Base-by-base conservation (phyloP, 2,797 vertebrate species). In the Cuculus canorus region DNA sequence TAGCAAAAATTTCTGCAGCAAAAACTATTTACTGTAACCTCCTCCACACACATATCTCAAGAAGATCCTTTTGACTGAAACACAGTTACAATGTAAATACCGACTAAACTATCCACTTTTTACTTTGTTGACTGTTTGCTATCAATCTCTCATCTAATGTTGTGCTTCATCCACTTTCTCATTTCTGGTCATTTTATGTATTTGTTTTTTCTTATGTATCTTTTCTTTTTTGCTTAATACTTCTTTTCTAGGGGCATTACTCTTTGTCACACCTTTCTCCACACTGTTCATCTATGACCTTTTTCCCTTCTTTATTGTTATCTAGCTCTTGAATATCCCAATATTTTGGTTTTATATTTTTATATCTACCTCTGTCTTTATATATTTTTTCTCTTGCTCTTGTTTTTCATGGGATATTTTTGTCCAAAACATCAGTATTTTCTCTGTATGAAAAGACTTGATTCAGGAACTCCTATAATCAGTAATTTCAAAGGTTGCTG, bases 321-420 rank as follows among this genome's bases (percentile, higher is more conserved):
- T 15, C 8, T 32, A 81, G 9, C 25, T 82, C 64, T 76, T 56
- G 37, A 18, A 5, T 66, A 61, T 33, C 32, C 72, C 22, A 32
- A 1, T 54, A 52, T 39, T 73, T 23, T 10, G 3, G 4, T 52
- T 45, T 39, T 43, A 41, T 5, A 23, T 60, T 45, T 76, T 59
- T 75, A 8, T 56, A 52, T 57, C 24, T 65, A 30, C 23, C 19
- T 59, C 24, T 72, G 33, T 32, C 8, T 87, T 48, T n/a, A 37
- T 6, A 2, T 45, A 27, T 21, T 54, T 80, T 54, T 72, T 25
- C 39, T 60, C 19, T 65, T 19, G 16, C 14, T 82, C 25, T 9
- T 41, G 12, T 18, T 65, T 64, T 68, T n/a, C 30, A 39, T 2
- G 9, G 4, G 1, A 1, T 1, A 21, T 43, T 23, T 35, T 73